Base-by-base conservation (phyloP, 2,797 vertebrate genomes). In the Crypturellus tataupa region DNA sequence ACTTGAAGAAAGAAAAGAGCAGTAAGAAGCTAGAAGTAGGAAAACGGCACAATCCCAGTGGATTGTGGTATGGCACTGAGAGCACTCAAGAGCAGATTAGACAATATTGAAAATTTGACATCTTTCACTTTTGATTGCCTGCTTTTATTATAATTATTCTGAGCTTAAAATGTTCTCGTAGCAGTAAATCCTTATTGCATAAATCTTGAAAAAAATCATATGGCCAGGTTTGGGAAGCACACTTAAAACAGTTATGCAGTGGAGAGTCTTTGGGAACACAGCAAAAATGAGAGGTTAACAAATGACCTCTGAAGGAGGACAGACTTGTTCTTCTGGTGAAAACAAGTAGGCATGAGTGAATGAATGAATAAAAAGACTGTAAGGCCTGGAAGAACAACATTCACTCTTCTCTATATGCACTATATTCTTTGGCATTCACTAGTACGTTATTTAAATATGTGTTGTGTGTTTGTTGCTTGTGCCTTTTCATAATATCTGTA, bases 151-250 rank as follows among this genome's bases (percentile, higher is more conserved):
- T 55, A 72, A 53, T 5, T n/a, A 3, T 24, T 37, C 4, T 4
- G 49, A 55, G 2, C 8, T 56, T 56, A 23, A 42, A 47, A 31
- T 18, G 5, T 4, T 40, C 6, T 0, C 2, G 5, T 19, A 44
- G 18, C 11, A 51, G 7, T 44, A 75, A 73, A 85, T 60, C 6
- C 9, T 17, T 40, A 25, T 3, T 62, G 1, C 33, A 19, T 68
- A 76, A 59, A 6, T 9, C 9, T 69, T 76, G 49, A 70, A 89
- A 40, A 1, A 1, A 37, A 8, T 24, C 21, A 37, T 3, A 5
- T 29, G 18, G 12, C 2, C 33, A 64, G 25, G 53, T 64, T 70
- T 64, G 21, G 18, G 18, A 85, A 37, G 3, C 12, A 6, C 5
- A 1, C 6, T 39, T 93, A 25, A 51, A 63, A 33, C 2, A 73